Percentiles rank a stretch among this genome's conserved stretches.
Conservation (phyloP, 1,140 invertebrate species). For the Drosophila asahinai region DNA sequence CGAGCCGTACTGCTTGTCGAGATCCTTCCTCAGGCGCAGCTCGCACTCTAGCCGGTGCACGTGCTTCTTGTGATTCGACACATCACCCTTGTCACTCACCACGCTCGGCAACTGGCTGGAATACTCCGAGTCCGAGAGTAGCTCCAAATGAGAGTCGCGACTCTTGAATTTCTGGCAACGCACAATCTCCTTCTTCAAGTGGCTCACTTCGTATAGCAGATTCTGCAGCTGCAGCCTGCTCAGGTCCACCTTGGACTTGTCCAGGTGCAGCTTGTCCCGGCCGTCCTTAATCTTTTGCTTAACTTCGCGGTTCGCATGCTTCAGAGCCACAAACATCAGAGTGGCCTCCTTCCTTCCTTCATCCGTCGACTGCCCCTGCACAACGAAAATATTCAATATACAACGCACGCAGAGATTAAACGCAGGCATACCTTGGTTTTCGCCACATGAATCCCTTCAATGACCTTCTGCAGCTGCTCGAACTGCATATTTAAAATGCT, state of each 20-base stretch:
- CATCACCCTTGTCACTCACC: constrained; percentile 35
- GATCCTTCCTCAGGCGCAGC: constrained; percentile 93
- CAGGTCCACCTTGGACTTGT: constrained; percentile 95
- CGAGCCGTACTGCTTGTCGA: constrained; percentile 91
- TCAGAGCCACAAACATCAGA: constrained; percentile 91
- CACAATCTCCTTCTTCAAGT: constrained; percentile 96
- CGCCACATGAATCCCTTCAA: constrained; percentile 37
- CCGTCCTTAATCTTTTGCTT: constrained; percentile 94
- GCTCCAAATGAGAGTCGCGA: constrained; percentile 96
- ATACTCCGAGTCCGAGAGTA: constrained; percentile 92
- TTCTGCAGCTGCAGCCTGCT: constrained; percentile 97
- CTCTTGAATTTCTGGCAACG: constrained; percentile 98
- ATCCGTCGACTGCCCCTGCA: constrained; percentile 86
- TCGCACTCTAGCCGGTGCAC: constrained; percentile 96
- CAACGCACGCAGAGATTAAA: too few relatives aligned
- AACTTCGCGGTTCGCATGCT: constrained; percentile 95
- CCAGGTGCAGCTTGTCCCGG: constrained; percentile 91
- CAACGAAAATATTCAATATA: neutral
- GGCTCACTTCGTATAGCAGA: constrained; percentile 97
- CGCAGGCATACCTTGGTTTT: constrained; percentile 43
- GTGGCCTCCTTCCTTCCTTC: constrained; percentile 90
- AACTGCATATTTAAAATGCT: constrained; percentile 60
- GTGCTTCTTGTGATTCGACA: constrained; percentile 91
- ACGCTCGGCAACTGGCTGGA: constrained; percentile 86
- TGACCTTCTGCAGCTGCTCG: constrained; percentile 52